Evolutionary conservation across 2,888 invertebrate species (phyloP).

Genomic region (Cremastobaeus sp.): DNA sequence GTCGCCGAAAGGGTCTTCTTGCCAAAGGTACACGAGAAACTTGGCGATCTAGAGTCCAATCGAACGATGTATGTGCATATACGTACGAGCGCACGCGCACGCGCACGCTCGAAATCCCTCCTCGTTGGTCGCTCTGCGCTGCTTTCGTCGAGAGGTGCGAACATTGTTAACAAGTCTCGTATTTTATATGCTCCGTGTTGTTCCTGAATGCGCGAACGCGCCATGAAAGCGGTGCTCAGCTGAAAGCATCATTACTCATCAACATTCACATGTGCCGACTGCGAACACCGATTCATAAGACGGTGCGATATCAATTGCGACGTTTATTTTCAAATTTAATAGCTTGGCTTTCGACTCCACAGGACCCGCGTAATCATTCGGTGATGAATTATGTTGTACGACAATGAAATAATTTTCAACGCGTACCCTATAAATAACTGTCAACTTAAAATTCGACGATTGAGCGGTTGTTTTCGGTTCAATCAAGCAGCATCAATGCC

Average conservation of each 20-base stretch:
- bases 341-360: no score
- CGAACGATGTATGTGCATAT: constrained; percentile 41
- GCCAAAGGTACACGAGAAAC: constrained; percentile 54
- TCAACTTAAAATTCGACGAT: no score
- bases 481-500: no score
- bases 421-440: no score
- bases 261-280: constrained; percentile 3
- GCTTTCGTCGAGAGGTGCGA: constrained; percentile 71
- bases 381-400: no score
- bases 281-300: constrained; percentile 7
- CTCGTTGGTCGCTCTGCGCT: constrained; percentile 30
- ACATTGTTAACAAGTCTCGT: constrained; percentile 78
- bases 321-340: constrained; percentile 17
- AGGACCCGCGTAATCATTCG: no score
- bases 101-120: constrained; percentile 56
- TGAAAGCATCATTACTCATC: constrained; percentile 43
- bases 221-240: constrained; percentile 68
- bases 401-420: no score
- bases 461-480: no score
- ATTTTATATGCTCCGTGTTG: constrained; percentile 72
- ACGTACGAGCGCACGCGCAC: constrained; percentile 50
- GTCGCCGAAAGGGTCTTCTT: constrained; percentile 75
- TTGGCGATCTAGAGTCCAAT: constrained; percentile 54
- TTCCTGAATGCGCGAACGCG: constrained; percentile 56
- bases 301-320: constrained; percentile 8